Evolutionary conservation across 2,113 vertebrate species (phyloP).

Genomic region (Tichodroma muraria): DNA sequence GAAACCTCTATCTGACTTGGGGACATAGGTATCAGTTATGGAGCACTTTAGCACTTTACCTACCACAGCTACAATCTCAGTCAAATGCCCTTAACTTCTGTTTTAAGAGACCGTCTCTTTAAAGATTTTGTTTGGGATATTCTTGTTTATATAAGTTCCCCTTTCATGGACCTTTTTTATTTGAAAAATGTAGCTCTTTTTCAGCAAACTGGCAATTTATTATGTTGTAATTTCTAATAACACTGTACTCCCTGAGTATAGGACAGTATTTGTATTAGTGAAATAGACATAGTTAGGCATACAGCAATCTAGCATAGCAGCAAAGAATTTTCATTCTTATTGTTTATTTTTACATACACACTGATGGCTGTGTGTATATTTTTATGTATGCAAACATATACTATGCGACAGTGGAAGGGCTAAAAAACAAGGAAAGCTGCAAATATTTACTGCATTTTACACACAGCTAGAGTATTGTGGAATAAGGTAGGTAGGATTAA

Average conservation of each 20-base stretch:
- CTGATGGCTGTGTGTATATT: not conserved
- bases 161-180: not conserved
- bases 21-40: not conserved
- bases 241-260: not conserved
- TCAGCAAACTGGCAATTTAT: not conserved
- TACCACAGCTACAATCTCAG: not conserved
- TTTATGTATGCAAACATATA: not conserved
- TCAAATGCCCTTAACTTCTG: not conserved
- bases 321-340: not conserved
- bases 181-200: rapidly evolving
- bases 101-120: not conserved
- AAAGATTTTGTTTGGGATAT: not conserved
- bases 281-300: not conserved
- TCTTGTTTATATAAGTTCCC: not conserved
- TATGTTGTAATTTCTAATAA: not conserved
- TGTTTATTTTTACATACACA: not conserved
- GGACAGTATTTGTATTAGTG: not conserved
- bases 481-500: not conserved
- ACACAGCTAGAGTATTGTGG: not conserved
- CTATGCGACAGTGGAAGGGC: rapidly evolving
- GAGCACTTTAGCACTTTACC: not conserved
- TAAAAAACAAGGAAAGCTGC: not conserved
- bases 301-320: not conserved
- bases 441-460: not conserved
- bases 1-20: not conserved